Base-by-base conservation (phyloP, 23 tunicate genomes). In the Corella eumyota region DNA sequence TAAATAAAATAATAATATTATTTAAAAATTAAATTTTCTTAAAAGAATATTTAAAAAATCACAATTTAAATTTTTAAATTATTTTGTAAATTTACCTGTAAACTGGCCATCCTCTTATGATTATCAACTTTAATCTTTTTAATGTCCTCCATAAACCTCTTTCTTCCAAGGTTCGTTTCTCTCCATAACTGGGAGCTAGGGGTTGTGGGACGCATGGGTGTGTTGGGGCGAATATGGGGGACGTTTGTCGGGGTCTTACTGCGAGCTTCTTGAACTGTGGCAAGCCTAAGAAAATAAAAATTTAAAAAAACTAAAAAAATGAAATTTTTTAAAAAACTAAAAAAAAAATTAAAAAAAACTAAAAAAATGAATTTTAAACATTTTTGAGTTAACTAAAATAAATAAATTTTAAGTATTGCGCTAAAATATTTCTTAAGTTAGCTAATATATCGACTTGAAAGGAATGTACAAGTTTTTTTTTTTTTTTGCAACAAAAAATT, bases 211-310 rank as follows among this genome's bases (percentile, higher is more conserved):
- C 35, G 94, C 21, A 55, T 46, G 37, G 82, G 94, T 17, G 83
- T 84, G 45, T 46, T 68, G 45, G 83, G 78, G 20, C 94, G 77
- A 7, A 66, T 22, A 3, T 44, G 28, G 19, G 32, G 56, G 0
- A 46, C 30, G 31, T 66, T 31, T 0, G 65, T 58, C 9, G 80
- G 92, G 25, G 92, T 82, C 55, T 82, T 82, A 31, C 79, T 80
- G 4, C 92, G 65, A 2, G 83, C 94, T 75, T 84, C 94, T 58
- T 84, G 94, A 0, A 84, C 78, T 22, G 75, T 69, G 31, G 94
- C 94, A 27, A 84, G 64, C 45, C 94, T 84, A 49, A 15, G 37
- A 55, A 36, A 3, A 32, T 2, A 25, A 61, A 31, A 33, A 19
- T 56, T 56, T 3, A 56, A 2, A n/a, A n/a, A n/a, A n/a, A n/a